Evolutionary conservation across 2,888 invertebrate species (phyloP), one percentile per base, ranked within the genome.

Genomic region (Dicyrtoma fusca): DNA sequence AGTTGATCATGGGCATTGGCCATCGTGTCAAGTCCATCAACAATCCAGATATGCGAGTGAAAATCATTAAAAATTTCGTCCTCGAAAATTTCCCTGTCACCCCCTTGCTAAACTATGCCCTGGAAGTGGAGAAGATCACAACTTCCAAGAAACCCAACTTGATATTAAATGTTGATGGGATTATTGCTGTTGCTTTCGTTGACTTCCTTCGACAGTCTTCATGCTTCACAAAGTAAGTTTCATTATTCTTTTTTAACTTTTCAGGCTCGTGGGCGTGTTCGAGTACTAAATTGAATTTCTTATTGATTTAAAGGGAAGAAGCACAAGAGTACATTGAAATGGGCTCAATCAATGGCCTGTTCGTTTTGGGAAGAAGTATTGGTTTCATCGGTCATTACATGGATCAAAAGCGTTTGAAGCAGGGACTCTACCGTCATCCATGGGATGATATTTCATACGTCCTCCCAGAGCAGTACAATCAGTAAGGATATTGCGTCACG

Each of bases 61-160:
- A 95, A 82, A 94, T 98, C 78, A 90, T 99, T 80, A 97, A 97
- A 83, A 94, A 97, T 81, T 99, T 92, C 84, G 97, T 97, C 21
- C 87, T 94, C 85, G 90, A 95, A 72, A 90, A 94, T 83, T 97
- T 97, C 88, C 97, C 97, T 1, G 88, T 92, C 2, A 94, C 93
- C 80, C 98, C 98, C 0, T 87, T 99, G n/a, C 88, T 98, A 13
- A 88, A 92, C 76, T 99, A 97, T 85, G 99, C 99, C 0, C 86
- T 97, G 13, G 96, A 97, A 86, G 98, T 99, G 45, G 99, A 99
- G 82, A 97, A 97, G 83, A 95, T 99, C 82, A 99, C 99, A 21
- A 99, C 97, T 1, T 92, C 96, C 81, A 99, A 99, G 88, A 99
- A 99, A 86, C 99, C 99, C n/a, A 99, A 99, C 87, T 88, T 99